phyloP scores from a whole-genome alignment of 2,888 invertebrate species.

The Drosophila setosimentum region DNA sequence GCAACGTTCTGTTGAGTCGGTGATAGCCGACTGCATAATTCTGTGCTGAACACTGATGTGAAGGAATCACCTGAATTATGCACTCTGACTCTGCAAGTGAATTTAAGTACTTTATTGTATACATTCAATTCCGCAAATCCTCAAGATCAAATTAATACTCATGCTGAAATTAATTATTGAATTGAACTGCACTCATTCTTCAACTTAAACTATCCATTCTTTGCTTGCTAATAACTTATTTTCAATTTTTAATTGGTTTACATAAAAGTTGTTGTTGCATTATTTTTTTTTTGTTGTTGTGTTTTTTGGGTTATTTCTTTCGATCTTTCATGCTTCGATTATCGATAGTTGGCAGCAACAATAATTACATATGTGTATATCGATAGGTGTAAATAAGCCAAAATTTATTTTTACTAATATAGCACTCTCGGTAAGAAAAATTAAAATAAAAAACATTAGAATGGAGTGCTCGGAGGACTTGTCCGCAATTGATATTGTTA shows the following conservation, averaged over 20 bases:
- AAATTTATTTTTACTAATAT: not conserved
- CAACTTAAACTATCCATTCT: not conserved
- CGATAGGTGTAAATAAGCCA: slow-evolving; percentile 4
- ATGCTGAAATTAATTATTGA: not conserved
- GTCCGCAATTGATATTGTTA: slow-evolving; percentile 82
- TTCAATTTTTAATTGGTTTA: not conserved
- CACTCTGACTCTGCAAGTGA: not conserved
- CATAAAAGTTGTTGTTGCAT: not conserved
- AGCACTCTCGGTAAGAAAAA: not conserved
- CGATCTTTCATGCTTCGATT: not conserved
- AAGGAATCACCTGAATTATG: not conserved
- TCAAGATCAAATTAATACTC: not conserved
- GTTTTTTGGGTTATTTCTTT: not conserved
- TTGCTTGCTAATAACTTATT: not conserved
- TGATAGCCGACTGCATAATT: not conserved
- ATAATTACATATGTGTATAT: not conserved
- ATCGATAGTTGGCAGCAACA: not conserved
- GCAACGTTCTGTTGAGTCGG: not conserved
- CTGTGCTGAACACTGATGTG: not conserved
- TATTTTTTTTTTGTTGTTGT: not conserved
- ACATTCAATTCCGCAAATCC: not conserved
- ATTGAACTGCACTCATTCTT: not conserved
- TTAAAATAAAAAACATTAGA: slow-evolving; percentile 4
- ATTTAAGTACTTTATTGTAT: not conserved
- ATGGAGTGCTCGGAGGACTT: slow-evolving; percentile 77